Percentiles rank a stretch among this genome's conserved stretches.
Evolutionary conservation across 2,888 invertebrate species (phyloP).

Genomic region (Tetranychus piercei): DNA sequence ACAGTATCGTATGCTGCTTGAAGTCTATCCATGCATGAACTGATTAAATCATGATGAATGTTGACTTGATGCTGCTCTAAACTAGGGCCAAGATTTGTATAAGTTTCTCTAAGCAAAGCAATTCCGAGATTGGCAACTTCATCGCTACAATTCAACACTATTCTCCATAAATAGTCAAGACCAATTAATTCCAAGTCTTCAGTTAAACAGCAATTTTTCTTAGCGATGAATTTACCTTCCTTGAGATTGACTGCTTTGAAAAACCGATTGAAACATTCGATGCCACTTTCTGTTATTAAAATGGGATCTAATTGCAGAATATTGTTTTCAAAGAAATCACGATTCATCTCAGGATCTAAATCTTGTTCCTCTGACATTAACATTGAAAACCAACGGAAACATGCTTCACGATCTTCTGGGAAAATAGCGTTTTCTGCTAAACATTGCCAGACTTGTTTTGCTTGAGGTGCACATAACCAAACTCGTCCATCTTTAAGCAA

Average conservation of each 20-base stretch:
- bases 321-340: slow-evolving; percentile 86
- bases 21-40: slow-evolving; percentile 72
- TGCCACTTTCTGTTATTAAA: slow-evolving; percentile 78
- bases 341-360: slow-evolving; percentile 80
- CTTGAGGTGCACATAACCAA: slow-evolving; percentile 91
- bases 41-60: slow-evolving; percentile 79
- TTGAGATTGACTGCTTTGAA: slow-evolving; percentile 87
- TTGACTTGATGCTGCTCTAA: slow-evolving; percentile 52
- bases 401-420: slow-evolving; percentile 76
- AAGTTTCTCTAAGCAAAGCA: slow-evolving; percentile 72
- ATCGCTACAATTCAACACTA: slow-evolving; percentile 70
- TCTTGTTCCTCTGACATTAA: slow-evolving; percentile 92
- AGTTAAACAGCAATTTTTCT: slow-evolving; percentile 51
- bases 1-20: slow-evolving; percentile 69
- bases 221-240: slow-evolving; percentile 72
- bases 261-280: slow-evolving; percentile 65
- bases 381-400: slow-evolving; percentile 90
- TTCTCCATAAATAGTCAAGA: slow-evolving; percentile 85
- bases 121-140: slow-evolving; percentile 83
- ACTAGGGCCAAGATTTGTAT: slow-evolving; percentile 74
- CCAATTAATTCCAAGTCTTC: slow-evolving; percentile 88
- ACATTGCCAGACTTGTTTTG: slow-evolving; percentile 89
- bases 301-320: slow-evolving; percentile 77
- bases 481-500: slow-evolving; percentile 82
- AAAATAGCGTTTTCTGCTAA: slow-evolving; percentile 83